These are phyloP conservation scores for Acropora tenuis DNA, from an alignment of 64 coral and sea anemone species.

Conservation along the genomic window DNA sequence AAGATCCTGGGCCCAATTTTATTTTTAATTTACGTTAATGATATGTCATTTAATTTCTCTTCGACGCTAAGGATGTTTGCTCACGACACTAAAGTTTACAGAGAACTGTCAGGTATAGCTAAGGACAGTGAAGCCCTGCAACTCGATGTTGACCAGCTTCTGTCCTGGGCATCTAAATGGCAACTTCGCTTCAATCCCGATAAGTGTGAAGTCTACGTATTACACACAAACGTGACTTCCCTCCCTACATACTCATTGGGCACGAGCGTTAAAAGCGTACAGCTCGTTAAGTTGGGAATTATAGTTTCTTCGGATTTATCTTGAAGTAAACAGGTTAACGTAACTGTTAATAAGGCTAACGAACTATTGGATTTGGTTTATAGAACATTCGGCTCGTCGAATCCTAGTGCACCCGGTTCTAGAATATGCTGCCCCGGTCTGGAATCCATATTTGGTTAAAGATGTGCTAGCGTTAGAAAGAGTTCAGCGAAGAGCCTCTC, in stretches of 20 bases:
- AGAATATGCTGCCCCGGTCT: too few relatives aligned
- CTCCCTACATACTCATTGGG: not conserved
- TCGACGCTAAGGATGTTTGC: too few relatives aligned
- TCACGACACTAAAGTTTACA: too few relatives aligned
- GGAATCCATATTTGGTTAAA: too few relatives aligned
- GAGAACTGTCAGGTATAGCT: too few relatives aligned
- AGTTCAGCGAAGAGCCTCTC: conserved; percentile 2
- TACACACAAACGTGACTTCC: not conserved
- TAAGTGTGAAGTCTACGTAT: not conserved
- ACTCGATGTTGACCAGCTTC: not conserved
- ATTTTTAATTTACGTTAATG: too few relatives aligned
- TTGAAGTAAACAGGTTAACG: not conserved
- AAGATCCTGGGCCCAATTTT: not conserved
- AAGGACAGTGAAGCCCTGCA: not conserved
- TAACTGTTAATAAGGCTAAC: not conserved
- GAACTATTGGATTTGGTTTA: too few relatives aligned
- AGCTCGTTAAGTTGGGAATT: not conserved
- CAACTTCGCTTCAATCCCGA: not conserved
- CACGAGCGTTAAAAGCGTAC: not conserved
- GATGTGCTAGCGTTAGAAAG: not conserved
- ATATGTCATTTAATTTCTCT: too few relatives aligned
- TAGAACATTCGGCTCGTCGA: too few relatives aligned
- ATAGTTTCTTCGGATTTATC: conserved; percentile 1
- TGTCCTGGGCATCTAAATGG: not conserved
- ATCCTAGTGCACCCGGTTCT: too few relatives aligned